Evolutionary conservation across 2,888 invertebrate genomes (phyloP), one percentile per base, ranked within the genome.

Genomic region (Dyspetes luteomarginatus): DNA sequence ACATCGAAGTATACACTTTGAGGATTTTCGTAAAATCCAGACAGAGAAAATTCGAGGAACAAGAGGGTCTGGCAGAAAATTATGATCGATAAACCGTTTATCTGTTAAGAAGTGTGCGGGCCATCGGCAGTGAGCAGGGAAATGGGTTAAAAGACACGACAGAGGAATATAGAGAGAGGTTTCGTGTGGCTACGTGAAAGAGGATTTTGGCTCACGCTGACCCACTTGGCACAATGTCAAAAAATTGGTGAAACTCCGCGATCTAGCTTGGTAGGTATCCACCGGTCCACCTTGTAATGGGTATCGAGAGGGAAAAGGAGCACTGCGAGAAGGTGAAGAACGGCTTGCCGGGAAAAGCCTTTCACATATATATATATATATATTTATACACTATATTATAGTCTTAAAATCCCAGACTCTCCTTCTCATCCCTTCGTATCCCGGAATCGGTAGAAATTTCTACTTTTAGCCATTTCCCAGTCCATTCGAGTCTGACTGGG

Each of bases 211-310:
- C 48, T 50, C 65, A 28, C 58, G 30, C 22, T 78, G 79, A 82
- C 82, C 82, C 71, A 83, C 48, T 83, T 83, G 82, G 83, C 82
- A 45, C 52, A 19, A 43, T 67, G 75, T 81, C 83, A 83, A 81
- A 69, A 83, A 73, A n/a, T 26, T 71, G 58, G 52, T 50, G 19
- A 64, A 55, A 48, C 41, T 77, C 62, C 26, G 15, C 45, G n/a
- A n/a, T n/a, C n/a, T n/a, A n/a, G n/a, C n/a, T 36, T 12, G 17
- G 24, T 19, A 48, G 22, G 22, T 48, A 28, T 9, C n/a, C n/a
- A 48, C 17, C 72, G 52, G 69, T 69, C 15, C 43, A 50, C 64
- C 30, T 36, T 28, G 55, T 77, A 77, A 64, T 69, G 48, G 69
- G 45, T 64, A 77, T 77, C 56, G 69, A 69, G 69, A 50, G 36